Evolutionary conservation across 2,797 vertebrate species (phyloP), one percentile per base, ranked within the genome.

Genomic region (Bradypus variegatus): DNA sequence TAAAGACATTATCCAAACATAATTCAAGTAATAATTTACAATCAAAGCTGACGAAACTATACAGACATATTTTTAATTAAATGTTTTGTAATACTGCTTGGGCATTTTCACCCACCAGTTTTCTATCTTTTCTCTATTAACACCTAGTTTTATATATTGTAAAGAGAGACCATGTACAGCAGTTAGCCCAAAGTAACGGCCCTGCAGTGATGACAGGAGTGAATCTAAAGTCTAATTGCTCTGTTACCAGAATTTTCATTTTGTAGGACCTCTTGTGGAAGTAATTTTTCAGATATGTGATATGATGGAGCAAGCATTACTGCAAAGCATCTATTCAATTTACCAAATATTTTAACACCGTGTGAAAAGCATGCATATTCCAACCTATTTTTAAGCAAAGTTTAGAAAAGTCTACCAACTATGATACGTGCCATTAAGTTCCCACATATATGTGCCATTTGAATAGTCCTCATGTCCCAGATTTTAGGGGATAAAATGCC

Each of bases 271-370:
- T 80, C 65, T 88, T 55, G 58, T 83, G 58, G 88, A 85, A 89
- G 8, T 36, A 72, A 58, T 77, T 67, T 93, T 36, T 93, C 86
- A 82, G n/a, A 82, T 75, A 78, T 70, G 33, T 73, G 33, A 70
- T 29, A 84, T 4, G n/a, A 70, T 69, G 50, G 53, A 79, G 25
- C 33, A 79, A 45, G 13, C 15, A 36, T 73, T 83, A 69, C 60
- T 72, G 29, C 18, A 91, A 79, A 94, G 86, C n/a, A 80, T 79
- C 70, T 86, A 91, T 93, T 48, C 33, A 8, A 12, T 73, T 93
- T 92, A 75, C 88, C 33, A 93, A 92, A 92, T 67, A 25, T 23
- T 92, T 88, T 92, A 55, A 96, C 92, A 53, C 75, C 14, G 73
- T 50, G 3, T 84, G 27, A 84, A 92, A 90, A 93, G 11, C 31